Evolutionary conservation across 2,113 vertebrate genomes (phyloP), one percentile per base, ranked within the genome.

Genomic region (Zeus faber): DNA sequence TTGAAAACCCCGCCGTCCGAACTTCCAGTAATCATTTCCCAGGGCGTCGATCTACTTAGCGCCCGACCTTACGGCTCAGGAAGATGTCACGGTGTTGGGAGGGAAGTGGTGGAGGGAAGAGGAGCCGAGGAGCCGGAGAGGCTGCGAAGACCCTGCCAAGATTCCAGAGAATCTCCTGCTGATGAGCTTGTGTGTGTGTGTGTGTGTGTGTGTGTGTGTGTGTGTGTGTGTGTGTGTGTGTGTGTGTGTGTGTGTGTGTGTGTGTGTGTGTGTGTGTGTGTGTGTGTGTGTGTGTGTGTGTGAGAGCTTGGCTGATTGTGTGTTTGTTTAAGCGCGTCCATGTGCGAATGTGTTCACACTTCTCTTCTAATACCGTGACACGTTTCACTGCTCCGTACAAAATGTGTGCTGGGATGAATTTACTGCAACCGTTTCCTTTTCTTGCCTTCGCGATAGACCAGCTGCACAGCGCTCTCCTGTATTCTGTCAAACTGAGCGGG

Each of bases 71-170:
- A 54, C 23, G 52, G 24, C 55, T 67, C 1, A 5, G 50, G 43
- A 58, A 58, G 48, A 59, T 73, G 67, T 70, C 55, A 63, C 39
- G 61, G 64, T 76, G 67, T 79, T 58, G 61, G 39, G 56, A 64
- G 33, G 33, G 52, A 67, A 71, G 70, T 65, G 79, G 45, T 8
- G n/a, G 31, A 45, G 52, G 62, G 37, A 49, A 57, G 49, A 62
- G 60, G 62, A 69, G 71, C 69, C 65, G 58, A 5, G 4, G 27
- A 29, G 8, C 27, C 46, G 4, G 13, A 45, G 59, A 45, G 59
- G 46, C 66, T 49, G 54, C 14, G 47, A 26, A 67, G 11, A 70
- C 13, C 9, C 9, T 29, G 61, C 64, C 71, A 69, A 75, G 48
- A 76, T 69, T 77, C 67, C 49, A n/a, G n/a, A n/a, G n/a, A n/a